These are phyloP conservation scores for Monodelphis domestica DNA, from an alignment of 2,797 vertebrate genomes.

Conservation along the genomic window DNA sequence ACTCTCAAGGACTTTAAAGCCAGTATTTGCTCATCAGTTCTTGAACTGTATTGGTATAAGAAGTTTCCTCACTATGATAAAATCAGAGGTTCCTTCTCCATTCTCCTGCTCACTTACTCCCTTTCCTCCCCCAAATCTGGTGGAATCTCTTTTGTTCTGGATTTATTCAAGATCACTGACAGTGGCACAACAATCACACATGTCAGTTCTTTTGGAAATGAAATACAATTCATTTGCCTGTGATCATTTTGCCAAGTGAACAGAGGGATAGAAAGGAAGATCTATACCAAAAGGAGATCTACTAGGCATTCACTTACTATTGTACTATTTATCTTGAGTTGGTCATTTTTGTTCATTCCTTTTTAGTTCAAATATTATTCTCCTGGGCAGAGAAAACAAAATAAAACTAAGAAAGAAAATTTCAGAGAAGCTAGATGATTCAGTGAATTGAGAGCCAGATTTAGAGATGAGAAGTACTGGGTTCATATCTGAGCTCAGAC, in stretches of 20 bases:
- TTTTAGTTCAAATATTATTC: neutral
- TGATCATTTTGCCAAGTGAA: too few relatives aligned
- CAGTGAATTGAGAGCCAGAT: too few relatives aligned
- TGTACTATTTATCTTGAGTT: neutral
- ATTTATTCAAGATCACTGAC: neutral
- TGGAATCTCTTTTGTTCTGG: neutral
- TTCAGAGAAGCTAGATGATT: too few relatives aligned
- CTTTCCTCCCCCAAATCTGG: neutral
- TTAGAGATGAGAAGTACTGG: too few relatives aligned
- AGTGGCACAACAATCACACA: neutral
- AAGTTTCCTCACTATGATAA: neutral
- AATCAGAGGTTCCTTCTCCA: neutral
- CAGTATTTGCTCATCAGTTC: neutral
- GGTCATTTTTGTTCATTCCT: neutral
- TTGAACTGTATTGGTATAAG: neutral
- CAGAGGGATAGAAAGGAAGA: neutral
- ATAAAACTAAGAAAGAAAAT: neutral
- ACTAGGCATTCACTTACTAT: neutral
- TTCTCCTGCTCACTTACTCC: too few relatives aligned
- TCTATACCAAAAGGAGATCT: neutral
- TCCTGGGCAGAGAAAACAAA: neutral
- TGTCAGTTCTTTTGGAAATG: neutral
- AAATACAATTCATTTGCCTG: neutral
- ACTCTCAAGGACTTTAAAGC: neutral
- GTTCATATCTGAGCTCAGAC: too few relatives aligned